Conservation (phyloP, 2,797 vertebrate genomes). For the Crocodylus rhombifer region DNA sequence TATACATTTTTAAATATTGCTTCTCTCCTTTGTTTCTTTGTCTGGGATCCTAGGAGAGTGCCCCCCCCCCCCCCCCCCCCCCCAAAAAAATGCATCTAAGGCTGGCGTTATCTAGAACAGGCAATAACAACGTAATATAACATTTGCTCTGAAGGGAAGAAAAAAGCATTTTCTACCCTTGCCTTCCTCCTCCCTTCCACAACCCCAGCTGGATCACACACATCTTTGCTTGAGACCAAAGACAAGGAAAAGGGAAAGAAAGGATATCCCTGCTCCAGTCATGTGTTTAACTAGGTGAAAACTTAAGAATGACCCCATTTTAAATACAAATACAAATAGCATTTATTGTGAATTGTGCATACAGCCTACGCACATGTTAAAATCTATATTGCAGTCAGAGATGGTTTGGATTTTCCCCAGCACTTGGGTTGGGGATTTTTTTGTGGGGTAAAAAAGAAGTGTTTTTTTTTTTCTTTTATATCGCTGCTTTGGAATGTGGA, state of each 20-base stretch:
- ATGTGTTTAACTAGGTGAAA: slow-evolving; percentile 51
- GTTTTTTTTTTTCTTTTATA: background rate
- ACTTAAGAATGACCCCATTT: slow-evolving; percentile 44
- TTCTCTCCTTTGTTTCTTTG: background rate
- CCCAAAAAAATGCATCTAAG: background rate
- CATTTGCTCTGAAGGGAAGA: background rate
- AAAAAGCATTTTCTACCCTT: background rate
- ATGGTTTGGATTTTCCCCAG: background rate
- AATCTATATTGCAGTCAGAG: background rate
- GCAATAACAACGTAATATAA: background rate
- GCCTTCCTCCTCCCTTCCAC: background rate
- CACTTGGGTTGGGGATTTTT: background rate
- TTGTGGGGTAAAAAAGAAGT: background rate
- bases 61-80: too few species aligned
- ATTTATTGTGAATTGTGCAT: slow-evolving; percentile 13
- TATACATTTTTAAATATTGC: accelerated
- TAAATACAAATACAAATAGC: slow-evolving; percentile 26
- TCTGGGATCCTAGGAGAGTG: background rate
- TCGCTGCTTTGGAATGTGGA: background rate
- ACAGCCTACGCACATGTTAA: background rate
- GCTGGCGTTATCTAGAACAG: background rate
- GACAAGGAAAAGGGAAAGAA: slow-evolving; percentile 34
- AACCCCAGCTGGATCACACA: background rate
- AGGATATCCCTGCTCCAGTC: slow-evolving; percentile 37
- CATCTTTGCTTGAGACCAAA: slow-evolving; percentile 3